Evolutionary conservation across 1,140 invertebrate species (phyloP), one percentile per base, ranked within the genome.

Genomic region (Diorhabda sublineata): DNA sequence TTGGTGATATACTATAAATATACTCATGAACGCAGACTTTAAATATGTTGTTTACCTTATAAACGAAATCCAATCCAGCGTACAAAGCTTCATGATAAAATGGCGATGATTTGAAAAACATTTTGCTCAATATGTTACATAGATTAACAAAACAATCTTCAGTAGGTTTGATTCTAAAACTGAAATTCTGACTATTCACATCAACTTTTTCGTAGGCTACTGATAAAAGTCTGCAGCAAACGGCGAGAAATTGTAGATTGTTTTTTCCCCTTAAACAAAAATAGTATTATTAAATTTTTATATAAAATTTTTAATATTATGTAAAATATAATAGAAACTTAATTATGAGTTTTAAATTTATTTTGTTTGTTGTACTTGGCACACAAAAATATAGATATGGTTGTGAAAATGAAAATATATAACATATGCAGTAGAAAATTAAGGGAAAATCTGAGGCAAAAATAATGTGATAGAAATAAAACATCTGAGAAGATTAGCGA

Each of bases 91-190:
- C 59, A 47, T 75, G 70, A 64, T 77, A 79, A 68, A 68, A 75
- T 8, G 68, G 57, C 0, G 69, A 66, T 3, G 67, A 66, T 61
- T 72, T 42, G 43, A 72, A 73, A 65, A 78, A 77, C 42, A 71
- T 72, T 11, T 74, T 64, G 0, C 62, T 56, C 6, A 80, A 64
- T 45, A 77, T 76, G 11, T 73, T 56, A 6, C 70, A 43, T 43
- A 80, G 44, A 47, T 72, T 47, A 6, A 71, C 66, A 63, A 77
- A 80, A 6, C 75, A 73, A 0, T 61, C 11, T 65, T 79, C 77
- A n/a, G 68, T 58, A 2, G 64, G 5, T 42, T 72, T 75, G 41
- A 80, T 74, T 69, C 67, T 76, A 61, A 74, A 78, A 3, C 77
- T 72, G 7, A 72, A 70, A 6, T 74, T 61, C 41, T 64, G 44